These are phyloP conservation scores for Hippotragus niger DNA, from an alignment of 2,113 vertebrate species.

Conservation along the genomic window DNA sequence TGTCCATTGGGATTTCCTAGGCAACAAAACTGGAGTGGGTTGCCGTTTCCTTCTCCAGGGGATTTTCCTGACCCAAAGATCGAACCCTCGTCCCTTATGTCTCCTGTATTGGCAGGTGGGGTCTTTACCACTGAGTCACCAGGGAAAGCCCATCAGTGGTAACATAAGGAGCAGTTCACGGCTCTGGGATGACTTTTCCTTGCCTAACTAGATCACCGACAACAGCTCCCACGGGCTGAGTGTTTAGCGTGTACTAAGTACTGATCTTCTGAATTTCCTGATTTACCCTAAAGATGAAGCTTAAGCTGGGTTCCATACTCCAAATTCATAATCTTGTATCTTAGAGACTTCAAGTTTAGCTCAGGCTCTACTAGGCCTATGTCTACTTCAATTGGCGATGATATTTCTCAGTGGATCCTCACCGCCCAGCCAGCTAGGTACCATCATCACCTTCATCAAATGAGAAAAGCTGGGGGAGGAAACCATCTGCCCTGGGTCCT, in stretches of 20 bases:
- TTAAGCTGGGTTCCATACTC: not conserved
- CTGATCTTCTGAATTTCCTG: not conserved
- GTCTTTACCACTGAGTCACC: not conserved
- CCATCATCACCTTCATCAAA: not conserved
- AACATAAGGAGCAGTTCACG: fast-evolving
- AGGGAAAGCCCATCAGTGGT: not conserved
- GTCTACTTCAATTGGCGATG: fast-evolving
- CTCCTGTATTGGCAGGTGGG: not conserved
- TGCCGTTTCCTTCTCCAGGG: not conserved
- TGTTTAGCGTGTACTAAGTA: fast-evolving
- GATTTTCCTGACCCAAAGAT: not conserved
- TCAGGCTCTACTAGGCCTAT: not conserved
- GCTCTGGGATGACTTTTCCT: not conserved
- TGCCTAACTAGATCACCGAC: not conserved
- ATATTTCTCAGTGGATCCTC: not conserved
- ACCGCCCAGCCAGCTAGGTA: not conserved
- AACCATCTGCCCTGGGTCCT: too few species aligned
- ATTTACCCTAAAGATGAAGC: not conserved
- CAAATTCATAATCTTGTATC: not conserved
- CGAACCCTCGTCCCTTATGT: fast-evolving
- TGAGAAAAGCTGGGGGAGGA: not conserved
- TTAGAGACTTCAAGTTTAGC: not conserved
- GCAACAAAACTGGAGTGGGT: not conserved
- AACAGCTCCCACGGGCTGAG: fast-evolving
- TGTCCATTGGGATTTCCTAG: not conserved